A percentile compares a stretch with the other conserved stretches of the same genome.
Conservation (phyloP, 2,888 invertebrate genomes). For the Mechanitis messenoides region DNA sequence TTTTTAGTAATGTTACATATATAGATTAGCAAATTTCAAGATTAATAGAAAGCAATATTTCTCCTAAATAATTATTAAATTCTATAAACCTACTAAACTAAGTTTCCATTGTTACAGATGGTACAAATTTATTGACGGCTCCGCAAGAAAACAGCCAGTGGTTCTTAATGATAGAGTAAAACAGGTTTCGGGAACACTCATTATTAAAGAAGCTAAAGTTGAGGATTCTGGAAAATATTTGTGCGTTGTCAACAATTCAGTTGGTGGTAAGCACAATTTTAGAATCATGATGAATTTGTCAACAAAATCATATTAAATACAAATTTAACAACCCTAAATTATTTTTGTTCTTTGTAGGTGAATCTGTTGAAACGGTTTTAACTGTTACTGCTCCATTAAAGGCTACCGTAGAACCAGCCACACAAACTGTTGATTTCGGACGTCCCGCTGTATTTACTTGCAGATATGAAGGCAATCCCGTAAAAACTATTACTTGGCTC, state of each 20-base stretch:
- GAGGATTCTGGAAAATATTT: conserved; percentile 96
- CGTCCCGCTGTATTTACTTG: conserved; percentile 94
- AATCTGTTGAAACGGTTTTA: conserved; percentile 93
- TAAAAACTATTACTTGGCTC: conserved; percentile 93
- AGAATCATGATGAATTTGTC: too few relatives aligned
- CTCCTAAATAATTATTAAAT: not conserved
- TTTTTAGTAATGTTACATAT: conserved; percentile 1
- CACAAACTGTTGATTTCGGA: conserved; percentile 95
- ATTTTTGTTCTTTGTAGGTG: conserved; percentile 78
- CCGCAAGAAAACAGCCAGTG: conserved; percentile 91
- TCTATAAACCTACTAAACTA: conserved; percentile 39
- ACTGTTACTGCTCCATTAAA: conserved; percentile 94
- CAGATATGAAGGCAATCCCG: conserved; percentile 92
- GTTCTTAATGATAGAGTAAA: conserved; percentile 91
- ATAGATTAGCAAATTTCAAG: conserved; percentile 6
- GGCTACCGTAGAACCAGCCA: conserved; percentile 91
- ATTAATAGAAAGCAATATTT: not conserved
- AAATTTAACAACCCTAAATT: not conserved
- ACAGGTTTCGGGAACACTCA: conserved; percentile 94
- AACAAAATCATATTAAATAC: not conserved
- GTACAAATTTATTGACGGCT: conserved; percentile 95
- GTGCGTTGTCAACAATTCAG: conserved; percentile 96
- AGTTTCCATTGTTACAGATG: conserved; percentile 85
- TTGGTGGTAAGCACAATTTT: conserved; percentile 78
- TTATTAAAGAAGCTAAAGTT: conserved; percentile 92